These are phyloP conservation scores for Trachemys scripta DNA, from an alignment of 2,113 vertebrate genomes.

Conservation along the genomic window DNA sequence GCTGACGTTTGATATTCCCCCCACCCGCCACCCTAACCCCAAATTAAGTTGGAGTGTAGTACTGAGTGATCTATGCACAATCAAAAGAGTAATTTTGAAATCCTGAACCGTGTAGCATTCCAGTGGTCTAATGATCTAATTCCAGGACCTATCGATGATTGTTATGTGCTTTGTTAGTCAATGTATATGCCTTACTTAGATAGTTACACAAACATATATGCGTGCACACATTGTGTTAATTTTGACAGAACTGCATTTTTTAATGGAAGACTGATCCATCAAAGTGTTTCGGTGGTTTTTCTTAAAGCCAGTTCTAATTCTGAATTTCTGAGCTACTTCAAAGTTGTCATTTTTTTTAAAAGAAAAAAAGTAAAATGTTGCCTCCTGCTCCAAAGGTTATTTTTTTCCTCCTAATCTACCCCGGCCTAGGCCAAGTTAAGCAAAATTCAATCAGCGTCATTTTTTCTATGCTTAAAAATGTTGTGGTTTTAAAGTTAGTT, in stretches of 20 bases:
- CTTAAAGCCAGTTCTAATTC: neutral
- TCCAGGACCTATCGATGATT: neutral
- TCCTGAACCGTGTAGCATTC: neutral
- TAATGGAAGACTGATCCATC: slow-evolving; percentile 10
- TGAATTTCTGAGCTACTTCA: slow-evolving; percentile 16
- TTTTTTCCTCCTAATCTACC: neutral
- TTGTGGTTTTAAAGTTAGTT: neutral
- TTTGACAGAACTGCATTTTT: neutral
- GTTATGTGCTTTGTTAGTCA: neutral
- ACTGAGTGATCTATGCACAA: neutral
- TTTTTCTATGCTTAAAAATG: neutral
- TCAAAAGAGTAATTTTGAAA: neutral
- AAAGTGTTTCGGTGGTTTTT: slow-evolving; percentile 28
- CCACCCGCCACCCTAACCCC: neutral
- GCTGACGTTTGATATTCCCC: neutral
- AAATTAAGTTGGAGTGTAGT: neutral
- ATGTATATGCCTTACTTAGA: neutral
- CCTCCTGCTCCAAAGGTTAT: neutral
- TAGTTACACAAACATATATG: neutral
- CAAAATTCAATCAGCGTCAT: neutral
- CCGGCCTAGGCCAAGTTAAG: neutral
- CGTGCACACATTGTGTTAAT: slow-evolving; percentile 8
- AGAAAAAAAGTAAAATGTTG: neutral
- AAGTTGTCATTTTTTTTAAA: slow-evolving; percentile 3
- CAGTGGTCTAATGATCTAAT: neutral